Evolutionary conservation across 1,140 invertebrate genomes (phyloP).

Genomic region (Samia ricini): DNA sequence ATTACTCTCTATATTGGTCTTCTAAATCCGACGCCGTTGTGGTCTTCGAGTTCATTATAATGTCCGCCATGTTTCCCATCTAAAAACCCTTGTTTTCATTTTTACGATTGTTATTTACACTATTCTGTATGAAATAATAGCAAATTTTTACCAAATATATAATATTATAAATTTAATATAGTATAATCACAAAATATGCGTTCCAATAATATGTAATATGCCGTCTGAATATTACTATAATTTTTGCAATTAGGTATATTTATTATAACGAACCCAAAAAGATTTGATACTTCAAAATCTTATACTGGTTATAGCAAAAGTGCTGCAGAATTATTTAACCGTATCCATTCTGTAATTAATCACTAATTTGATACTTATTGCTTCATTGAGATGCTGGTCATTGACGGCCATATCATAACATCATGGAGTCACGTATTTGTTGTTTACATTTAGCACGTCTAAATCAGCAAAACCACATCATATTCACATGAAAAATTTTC

Average conservation of each 20-base stretch:
- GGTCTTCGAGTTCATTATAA: constrained; percentile 60
- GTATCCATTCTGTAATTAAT: background rate
- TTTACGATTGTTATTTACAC: constrained; percentile 13
- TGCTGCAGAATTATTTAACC: background rate
- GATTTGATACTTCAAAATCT: background rate
- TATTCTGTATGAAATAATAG: constrained; percentile 3
- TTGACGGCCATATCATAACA: constrained; percentile 43
- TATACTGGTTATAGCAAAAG: background rate
- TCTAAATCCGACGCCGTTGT: constrained; percentile 68
- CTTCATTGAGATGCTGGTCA: background rate
- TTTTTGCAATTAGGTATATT: constrained; percentile 3
- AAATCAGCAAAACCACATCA: background rate
- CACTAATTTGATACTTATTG: background rate
- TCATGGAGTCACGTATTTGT: constrained; percentile 35
- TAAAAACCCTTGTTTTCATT: constrained; percentile 60
- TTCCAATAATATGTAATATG: background rate
- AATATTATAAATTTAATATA: background rate
- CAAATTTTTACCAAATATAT: constrained; percentile 3
- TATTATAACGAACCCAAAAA: background rate
- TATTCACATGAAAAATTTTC: background rate
- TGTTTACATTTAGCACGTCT: constrained; percentile 7
- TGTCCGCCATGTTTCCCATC: constrained; percentile 74
- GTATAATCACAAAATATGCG: background rate
- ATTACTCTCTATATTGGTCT: constrained; percentile 30
- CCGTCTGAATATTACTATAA: background rate